phyloP scores from a whole-genome alignment of 2,888 invertebrate species.

The Eupeodes latifasciatus region DNA sequence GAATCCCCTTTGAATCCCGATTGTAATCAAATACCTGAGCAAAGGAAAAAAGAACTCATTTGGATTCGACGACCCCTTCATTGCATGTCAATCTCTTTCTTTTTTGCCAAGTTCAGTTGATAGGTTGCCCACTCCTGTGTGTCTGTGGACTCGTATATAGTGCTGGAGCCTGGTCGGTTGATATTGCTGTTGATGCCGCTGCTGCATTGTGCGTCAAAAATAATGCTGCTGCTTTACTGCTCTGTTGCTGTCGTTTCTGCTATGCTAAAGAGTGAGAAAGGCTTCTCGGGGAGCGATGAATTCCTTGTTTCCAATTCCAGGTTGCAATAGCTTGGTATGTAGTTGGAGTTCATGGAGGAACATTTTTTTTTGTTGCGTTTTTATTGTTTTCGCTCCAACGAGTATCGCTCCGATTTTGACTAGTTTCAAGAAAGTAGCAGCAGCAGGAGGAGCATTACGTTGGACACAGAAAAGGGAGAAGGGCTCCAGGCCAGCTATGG shows the following conservation, averaged over 20 bases:
- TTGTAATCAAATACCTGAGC: slow-evolving; percentile 72
- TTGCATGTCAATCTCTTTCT: slow-evolving; percentile 68
- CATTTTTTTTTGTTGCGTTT: slow-evolving; percentile 15
- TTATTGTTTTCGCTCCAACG: slow-evolving; percentile 69
- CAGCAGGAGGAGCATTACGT: neutral
- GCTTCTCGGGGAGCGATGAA: slow-evolving; percentile 47
- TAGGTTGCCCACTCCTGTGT: slow-evolving; percentile 70
- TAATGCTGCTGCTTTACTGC: neutral
- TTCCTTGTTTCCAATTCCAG: slow-evolving; percentile 67
- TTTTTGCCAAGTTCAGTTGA: slow-evolving; percentile 58
- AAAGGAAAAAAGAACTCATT: slow-evolving; percentile 47
- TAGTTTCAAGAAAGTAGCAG: neutral
- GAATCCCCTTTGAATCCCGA: slow-evolving; percentile 5
- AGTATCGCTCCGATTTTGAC: slow-evolving; percentile 54
- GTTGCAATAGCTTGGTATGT: slow-evolving; percentile 44
- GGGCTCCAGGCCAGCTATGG: neutral
- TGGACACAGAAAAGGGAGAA: neutral
- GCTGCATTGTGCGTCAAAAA: slow-evolving; percentile 29
- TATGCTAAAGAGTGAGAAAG: slow-evolving; percentile 40
- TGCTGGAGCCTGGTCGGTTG: neutral
- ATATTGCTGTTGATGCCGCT: slow-evolving; percentile 32
- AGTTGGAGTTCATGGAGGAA: slow-evolving; percentile 44
- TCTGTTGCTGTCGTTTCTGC: neutral
- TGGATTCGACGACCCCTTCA: slow-evolving; percentile 51
- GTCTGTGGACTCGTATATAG: neutral